A percentile compares a stretch with the other conserved stretches of the same genome.
Evolutionary conservation across 2,888 invertebrate species (phyloP).

Genomic region (Hydraecia micacea): DNA sequence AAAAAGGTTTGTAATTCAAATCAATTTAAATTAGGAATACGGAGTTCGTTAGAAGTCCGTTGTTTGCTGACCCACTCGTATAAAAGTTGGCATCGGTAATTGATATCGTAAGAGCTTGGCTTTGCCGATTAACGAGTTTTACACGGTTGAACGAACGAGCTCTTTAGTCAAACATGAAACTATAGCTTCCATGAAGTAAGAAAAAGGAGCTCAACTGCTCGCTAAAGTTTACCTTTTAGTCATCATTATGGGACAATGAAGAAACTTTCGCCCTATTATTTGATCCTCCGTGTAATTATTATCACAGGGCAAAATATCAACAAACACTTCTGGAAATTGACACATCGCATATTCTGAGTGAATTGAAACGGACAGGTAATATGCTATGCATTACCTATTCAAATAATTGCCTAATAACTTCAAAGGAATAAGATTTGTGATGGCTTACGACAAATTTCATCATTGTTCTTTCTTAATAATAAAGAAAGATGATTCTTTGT

Average conservation of each 20-base stretch:
- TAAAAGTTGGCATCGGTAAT: conserved; percentile 31
- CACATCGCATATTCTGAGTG: conserved; percentile 5
- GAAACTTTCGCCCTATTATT: conserved; percentile 34
- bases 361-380: conserved; percentile 26
- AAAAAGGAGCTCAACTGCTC: conserved; percentile 27
- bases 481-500: background rate
- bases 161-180: conserved; percentile 24
- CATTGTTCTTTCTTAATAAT: background rate
- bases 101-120: conserved; percentile 20
- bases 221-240: conserved; percentile 45
- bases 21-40: conserved; percentile 43
- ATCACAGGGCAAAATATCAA: conserved; percentile 38
- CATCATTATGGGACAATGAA: conserved; percentile 24
- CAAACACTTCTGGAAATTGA: conserved; percentile 35
- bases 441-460: background rate
- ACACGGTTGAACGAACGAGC: conserved; percentile 36
- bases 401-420: background rate
- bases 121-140: conserved; percentile 49
- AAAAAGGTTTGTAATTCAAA: conserved; percentile 36
- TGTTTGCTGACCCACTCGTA: background rate
- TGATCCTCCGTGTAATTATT: conserved; percentile 32
- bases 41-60: background rate
- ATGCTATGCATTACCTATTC: background rate
- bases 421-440: conserved; percentile 4
- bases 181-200: conserved; percentile 33